Conservation (phyloP, 1,140 invertebrate genomes). For the Brachionus paranguensis region DNA sequence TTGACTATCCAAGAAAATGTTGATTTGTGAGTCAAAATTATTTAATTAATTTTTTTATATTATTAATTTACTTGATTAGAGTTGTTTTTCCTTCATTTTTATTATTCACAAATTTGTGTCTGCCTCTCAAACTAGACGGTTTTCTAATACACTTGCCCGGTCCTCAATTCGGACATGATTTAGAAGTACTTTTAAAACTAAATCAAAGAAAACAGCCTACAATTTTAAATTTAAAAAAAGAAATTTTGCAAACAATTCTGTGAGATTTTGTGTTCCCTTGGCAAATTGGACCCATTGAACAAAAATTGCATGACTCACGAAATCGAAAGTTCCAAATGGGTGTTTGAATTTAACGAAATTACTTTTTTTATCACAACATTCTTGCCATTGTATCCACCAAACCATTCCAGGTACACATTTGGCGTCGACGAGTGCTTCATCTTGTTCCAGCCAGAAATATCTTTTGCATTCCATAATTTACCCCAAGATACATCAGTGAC, state of each 20-base stretch:
- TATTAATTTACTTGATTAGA: neutral
- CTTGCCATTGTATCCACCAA: slow-evolving; percentile 48
- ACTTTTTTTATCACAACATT: slow-evolving; percentile 53
- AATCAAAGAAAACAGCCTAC: slow-evolving; percentile 40
- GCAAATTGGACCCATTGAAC: slow-evolving; percentile 45
- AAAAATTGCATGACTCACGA: slow-evolving; percentile 42
- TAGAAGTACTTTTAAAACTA: neutral
- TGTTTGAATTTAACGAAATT: slow-evolving; percentile 49
- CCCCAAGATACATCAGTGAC: slow-evolving; percentile 47
- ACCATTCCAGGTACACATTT: slow-evolving; percentile 46
- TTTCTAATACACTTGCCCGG: neutral
- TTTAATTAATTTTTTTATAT: neutral
- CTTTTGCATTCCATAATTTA: slow-evolving; percentile 50
- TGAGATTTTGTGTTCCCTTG: slow-evolving; percentile 44
- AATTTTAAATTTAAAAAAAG: neutral
- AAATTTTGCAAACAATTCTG: slow-evolving; percentile 44
- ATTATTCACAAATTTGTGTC: slow-evolving; percentile 1
- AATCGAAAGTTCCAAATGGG: slow-evolving; percentile 8
- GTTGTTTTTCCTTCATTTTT: slow-evolving; percentile 32
- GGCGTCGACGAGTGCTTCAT: slow-evolving; percentile 46
- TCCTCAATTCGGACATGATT: neutral
- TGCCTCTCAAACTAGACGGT: neutral
- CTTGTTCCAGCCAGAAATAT: slow-evolving; percentile 51
- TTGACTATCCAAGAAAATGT: slow-evolving; percentile 14
- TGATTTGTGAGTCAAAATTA: neutral